Conservation (phyloP, 2,888 invertebrate genomes). For the Brenthis daphne region DNA sequence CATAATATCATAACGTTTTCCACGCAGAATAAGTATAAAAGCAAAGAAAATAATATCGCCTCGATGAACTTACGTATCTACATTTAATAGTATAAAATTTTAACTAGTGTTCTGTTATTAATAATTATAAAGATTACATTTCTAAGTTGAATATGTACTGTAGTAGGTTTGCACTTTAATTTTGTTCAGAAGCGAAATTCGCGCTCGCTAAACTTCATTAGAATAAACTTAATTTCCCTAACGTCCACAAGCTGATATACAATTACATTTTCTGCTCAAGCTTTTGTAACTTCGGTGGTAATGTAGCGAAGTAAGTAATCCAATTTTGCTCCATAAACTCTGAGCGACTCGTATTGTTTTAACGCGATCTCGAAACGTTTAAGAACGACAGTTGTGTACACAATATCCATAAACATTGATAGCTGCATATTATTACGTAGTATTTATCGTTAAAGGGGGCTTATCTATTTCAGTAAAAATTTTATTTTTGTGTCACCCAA, state of each 20-base stretch:
- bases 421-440: neutral
- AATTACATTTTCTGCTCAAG: slow-evolving; percentile 21
- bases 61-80: too few relatives aligned
- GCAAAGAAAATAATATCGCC: too few relatives aligned
- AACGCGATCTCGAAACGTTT: neutral
- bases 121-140: too few relatives aligned
- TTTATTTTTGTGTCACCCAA: too few relatives aligned
- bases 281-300: slow-evolving; percentile 8
- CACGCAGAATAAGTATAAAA: too few relatives aligned
- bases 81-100: too few relatives aligned
- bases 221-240: slow-evolving; percentile 23
- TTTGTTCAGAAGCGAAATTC: neutral
- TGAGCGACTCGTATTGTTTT: slow-evolving; percentile 1
- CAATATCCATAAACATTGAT: neutral
- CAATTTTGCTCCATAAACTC: neutral
- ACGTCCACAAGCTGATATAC: slow-evolving; percentile 17
- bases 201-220: slow-evolving; percentile 22
- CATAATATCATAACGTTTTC: too few relatives aligned
- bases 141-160: neutral
- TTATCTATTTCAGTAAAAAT: too few relatives aligned
- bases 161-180: neutral
- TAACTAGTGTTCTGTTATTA: too few relatives aligned
- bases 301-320: slow-evolving; percentile 8
- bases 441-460: too few relatives aligned
- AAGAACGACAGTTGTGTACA: neutral